A percentile compares a stretch with the other conserved stretches of the same genome.
Evolutionary conservation across 2,113 vertebrate genomes (phyloP).

Genomic region (Phyllostomus hastatus): DNA sequence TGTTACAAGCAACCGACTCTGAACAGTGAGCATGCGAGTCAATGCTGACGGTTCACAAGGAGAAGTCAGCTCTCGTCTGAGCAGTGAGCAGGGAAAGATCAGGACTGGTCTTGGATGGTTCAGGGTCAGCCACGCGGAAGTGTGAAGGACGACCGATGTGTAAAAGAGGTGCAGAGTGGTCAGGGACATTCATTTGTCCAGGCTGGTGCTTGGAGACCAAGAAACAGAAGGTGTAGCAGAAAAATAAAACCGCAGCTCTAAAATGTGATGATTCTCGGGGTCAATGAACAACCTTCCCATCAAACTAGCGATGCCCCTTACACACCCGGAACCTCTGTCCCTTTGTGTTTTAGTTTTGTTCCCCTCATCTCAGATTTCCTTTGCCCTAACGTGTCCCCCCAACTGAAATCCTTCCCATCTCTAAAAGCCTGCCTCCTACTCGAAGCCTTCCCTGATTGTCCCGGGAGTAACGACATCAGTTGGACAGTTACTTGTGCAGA

Average conservation of each 20-base stretch:
- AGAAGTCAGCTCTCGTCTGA: neutral
- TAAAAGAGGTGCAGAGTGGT: neutral
- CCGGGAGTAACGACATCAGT: neutral
- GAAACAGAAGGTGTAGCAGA: neutral
- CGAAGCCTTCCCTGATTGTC: neutral
- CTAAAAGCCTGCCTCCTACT: neutral
- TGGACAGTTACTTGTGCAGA: neutral
- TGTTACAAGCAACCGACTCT: neutral
- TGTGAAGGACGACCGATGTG: neutral
- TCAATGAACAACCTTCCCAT: neutral
- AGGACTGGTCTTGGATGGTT: neutral
- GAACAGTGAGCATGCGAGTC: neutral
- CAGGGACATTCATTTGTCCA: neutral
- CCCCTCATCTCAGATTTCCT: neutral
- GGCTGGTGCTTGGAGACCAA: neutral
- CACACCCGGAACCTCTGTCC: rapidly evolving
- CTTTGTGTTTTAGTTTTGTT: neutral
- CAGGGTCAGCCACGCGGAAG: neutral
- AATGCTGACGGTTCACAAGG: neutral
- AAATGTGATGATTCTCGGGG: neutral
- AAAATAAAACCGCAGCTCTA: neutral
- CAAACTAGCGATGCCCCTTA: neutral
- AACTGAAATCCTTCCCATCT: neutral
- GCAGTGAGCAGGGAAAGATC: neutral
- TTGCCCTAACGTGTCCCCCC: neutral